phyloP scores from a whole-genome alignment of 2,797 vertebrate species.

The Mormyrus hasselquistii region DNA sequence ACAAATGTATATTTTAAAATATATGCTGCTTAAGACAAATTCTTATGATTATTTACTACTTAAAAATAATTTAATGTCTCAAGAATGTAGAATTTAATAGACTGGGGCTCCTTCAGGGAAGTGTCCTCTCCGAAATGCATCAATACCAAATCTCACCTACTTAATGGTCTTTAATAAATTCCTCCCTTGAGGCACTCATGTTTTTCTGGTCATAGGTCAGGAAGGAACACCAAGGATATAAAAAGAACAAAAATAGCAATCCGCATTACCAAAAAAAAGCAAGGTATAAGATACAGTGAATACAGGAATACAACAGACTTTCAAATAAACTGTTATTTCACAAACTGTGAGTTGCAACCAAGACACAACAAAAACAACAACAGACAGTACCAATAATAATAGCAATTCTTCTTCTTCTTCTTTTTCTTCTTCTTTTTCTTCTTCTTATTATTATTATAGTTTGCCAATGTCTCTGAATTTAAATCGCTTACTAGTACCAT shows the following conservation, averaged over 20 bases:
- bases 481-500: background rate
- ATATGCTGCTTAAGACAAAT: background rate
- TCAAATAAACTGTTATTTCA: background rate
- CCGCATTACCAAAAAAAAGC: conserved; percentile 29
- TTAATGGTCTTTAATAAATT: background rate
- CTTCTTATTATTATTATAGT: background rate
- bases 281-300: background rate
- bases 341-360: background rate
- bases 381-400: background rate
- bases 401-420: background rate
- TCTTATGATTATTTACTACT: background rate
- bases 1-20: background rate
- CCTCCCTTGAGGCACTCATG: background rate
- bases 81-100: background rate
- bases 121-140: background rate
- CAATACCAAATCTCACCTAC: conserved; percentile 12
- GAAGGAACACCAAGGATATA: conserved; percentile 23
- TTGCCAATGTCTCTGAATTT: background rate
- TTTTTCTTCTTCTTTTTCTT: background rate
- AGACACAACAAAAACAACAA: background rate
- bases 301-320: background rate
- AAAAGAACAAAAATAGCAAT: conserved; percentile 25
- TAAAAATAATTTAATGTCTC: background rate
- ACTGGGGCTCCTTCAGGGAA: background rate
- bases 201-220: conserved; percentile 17